Base-by-base conservation (phyloP, 2,797 vertebrate genomes). In the Trichosurus vulpecula region DNA sequence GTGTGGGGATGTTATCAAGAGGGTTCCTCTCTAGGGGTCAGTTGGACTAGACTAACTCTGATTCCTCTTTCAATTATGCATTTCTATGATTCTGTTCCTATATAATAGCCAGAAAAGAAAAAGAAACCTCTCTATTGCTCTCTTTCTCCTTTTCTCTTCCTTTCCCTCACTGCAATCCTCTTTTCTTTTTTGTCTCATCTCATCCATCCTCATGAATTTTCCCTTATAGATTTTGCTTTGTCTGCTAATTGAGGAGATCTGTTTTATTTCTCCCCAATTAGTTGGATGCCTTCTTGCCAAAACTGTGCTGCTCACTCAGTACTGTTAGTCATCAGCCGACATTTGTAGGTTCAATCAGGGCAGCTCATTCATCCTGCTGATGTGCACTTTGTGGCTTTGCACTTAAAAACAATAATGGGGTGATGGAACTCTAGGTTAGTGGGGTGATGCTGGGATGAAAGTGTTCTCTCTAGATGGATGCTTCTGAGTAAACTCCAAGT, bases 231-330 rank as follows among this genome's bases (percentile, higher is more conserved):
- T 93, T 90, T 87, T 90, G 52, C 9, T 74, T 93, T 92, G n/a
- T 9, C 16, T 19, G 5, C n/a, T 94, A 94, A 96, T 52, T 92
- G 58, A 94, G 56, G 91, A 25, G 29, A 10, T 96, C 95, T 96
- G 31, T 22, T 93, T 92, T 29, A 58, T 93, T 56, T 93, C 81
- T 93, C 2, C 27, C 51, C 51, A 96, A 27, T 93, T 94, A 95
- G 52, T 47, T 92, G 54, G 35, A 35, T 6, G n/a, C 90, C 87
- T 92, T 91, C 61, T 95, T 95, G 81, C 55, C 58, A 91, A 87
- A 53, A 74, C 91, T 52, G n/a, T 52, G 25, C 19, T 22, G 19
- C 58, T 52, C 14, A 41, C 51, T 54, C 27, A 2, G 52, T 66
- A 52, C 53, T 90, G 31, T 89, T 95, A 13, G 94, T 92, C 95